Evolutionary conservation across 2,113 vertebrate genomes (phyloP).

Genomic region (Lichenostomus cassidix): DNA sequence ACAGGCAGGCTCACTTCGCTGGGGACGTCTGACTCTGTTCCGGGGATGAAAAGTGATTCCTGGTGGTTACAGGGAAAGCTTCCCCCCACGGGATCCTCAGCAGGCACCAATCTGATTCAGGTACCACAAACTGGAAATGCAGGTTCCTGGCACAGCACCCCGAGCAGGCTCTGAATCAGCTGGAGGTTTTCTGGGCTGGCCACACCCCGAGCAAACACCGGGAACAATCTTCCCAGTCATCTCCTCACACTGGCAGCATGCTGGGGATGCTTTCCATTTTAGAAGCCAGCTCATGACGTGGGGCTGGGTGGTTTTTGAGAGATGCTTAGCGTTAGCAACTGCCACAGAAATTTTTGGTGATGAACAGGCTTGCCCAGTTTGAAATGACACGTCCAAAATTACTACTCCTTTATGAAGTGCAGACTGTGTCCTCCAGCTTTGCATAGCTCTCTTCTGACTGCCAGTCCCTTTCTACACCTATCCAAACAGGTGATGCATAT

Average conservation of each 20-base stretch:
- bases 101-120: neutral
- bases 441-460: neutral
- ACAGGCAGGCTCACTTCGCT: neutral
- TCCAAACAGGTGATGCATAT: neutral
- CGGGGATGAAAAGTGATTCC: neutral
- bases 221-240: neutral
- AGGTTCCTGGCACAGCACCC: conserved; percentile 19
- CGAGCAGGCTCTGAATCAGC: conserved; percentile 20
- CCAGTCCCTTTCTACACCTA: neutral
- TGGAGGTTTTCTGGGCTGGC: neutral
- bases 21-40: accelerated
- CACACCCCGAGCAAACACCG: neutral
- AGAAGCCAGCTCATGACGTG: neutral
- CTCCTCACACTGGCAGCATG: neutral
- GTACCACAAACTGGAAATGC: conserved; percentile 59
- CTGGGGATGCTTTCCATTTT: conserved; percentile 10
- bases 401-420: neutral
- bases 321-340: neutral
- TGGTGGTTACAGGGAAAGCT: conserved; percentile 2
- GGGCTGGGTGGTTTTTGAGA: neutral
- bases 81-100: neutral
- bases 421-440: conserved; percentile 18
- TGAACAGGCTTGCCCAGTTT: conserved; percentile 21
- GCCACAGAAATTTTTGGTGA: neutral
- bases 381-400: neutral